phyloP scores from a whole-genome alignment of 30 jellyfish, hydroid and myxozoan species.

The Mastigias papua region DNA sequence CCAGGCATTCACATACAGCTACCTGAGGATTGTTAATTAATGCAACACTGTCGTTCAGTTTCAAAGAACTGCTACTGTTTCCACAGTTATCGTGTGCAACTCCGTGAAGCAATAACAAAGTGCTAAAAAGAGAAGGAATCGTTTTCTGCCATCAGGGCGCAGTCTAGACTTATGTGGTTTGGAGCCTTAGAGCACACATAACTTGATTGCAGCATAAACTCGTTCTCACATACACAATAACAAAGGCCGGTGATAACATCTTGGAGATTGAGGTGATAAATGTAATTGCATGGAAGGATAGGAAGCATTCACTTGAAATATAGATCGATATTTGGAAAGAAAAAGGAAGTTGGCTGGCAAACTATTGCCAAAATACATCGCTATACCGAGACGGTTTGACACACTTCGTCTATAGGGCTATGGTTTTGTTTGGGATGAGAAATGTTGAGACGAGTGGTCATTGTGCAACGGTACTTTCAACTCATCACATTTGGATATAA shows the following conservation, averaged over 20 bases:
- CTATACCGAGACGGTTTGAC: not conserved
- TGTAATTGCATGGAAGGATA: not conserved
- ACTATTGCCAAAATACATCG: not conserved
- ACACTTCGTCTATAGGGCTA: not conserved
- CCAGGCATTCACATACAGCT: not conserved
- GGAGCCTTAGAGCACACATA: slow-evolving; percentile 44
- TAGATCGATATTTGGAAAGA: not conserved
- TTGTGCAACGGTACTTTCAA: slow-evolving; percentile 9
- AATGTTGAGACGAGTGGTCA: slow-evolving; percentile 34
- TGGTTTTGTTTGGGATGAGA: slow-evolving; percentile 22
- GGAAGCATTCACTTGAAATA: slow-evolving; percentile 20
- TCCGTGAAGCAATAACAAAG: not conserved
- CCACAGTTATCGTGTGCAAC: not conserved
- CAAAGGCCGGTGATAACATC: slow-evolving; percentile 2
- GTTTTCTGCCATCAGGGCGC: slow-evolving; percentile 26
- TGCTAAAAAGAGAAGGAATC: slow-evolving; percentile 16
- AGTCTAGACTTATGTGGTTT: slow-evolving; percentile 55
- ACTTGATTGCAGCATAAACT: not conserved
- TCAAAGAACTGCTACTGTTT: not conserved
- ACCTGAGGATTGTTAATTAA: not conserved
- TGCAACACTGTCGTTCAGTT: not conserved
- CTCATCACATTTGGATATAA: slow-evolving; percentile 28
- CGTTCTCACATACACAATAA: slow-evolving; percentile 12
- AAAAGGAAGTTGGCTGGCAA: slow-evolving; percentile 12
- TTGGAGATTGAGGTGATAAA: not conserved